Conservation (phyloP, 2,113 vertebrate genomes). For the Corydoras maculifer region DNA sequence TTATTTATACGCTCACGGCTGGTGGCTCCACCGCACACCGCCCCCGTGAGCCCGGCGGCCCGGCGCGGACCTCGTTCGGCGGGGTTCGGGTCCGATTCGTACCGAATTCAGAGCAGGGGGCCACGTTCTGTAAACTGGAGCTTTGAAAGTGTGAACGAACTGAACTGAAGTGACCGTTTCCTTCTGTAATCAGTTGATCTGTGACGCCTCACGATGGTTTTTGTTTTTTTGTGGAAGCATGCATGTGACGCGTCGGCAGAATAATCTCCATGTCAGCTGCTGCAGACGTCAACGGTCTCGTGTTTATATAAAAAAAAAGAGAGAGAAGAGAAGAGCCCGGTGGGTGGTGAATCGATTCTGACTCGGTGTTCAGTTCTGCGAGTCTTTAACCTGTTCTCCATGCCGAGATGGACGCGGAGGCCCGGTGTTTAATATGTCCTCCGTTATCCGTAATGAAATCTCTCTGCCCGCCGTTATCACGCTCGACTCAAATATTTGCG, state of each 20-base stretch:
- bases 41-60: too few species aligned
- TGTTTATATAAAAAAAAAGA: too few species aligned
- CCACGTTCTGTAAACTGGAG: too few species aligned
- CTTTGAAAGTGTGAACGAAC: too few species aligned
- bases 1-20: neutral
- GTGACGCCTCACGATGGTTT: neutral
- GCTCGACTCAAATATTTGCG: constrained; percentile 5
- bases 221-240: neutral
- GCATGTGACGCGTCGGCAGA: neutral
- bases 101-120: too few species aligned
- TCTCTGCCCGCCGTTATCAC: constrained; percentile 13
- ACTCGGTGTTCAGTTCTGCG: neutral
- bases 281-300: neutral
- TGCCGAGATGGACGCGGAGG: neutral
- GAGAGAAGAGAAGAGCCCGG: too few species aligned
- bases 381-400: constrained; percentile 16
- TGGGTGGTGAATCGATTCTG: too few species aligned
- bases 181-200: too few species aligned
- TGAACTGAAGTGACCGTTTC: too few species aligned
- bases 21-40: too few species aligned
- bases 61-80: too few species aligned
- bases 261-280: neutral
- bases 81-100: too few species aligned
- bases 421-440: neutral
- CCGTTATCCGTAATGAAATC: constrained; percentile 38